Evolutionary conservation across 2,797 vertebrate genomes (phyloP), one percentile per base, ranked within the genome.

Genomic region (Furcifer pardalis): DNA sequence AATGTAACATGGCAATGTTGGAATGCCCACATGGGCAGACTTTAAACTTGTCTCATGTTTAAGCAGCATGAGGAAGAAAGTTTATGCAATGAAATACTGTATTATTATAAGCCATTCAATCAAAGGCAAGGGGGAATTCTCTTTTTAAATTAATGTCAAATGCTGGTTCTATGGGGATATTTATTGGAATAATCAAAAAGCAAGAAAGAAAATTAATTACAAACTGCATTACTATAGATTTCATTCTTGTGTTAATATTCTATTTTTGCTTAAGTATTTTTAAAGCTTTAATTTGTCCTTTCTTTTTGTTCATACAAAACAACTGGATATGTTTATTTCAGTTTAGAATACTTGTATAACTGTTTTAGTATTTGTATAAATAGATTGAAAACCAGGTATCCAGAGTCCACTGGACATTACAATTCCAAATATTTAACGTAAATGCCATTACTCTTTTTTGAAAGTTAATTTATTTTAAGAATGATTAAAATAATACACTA

Each of bases 111-210:
- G 9, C 52, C 52, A 40, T 84, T 25, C 25, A 68, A 4, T 73
- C 86, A 82, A 88, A 87, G 71, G 30, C 0, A 0, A 15, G 27
- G 21, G 81, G 46, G 30, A 82, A 52, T 69, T 83, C 23, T 1
- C 1, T 63, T 91, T 89, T 30, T 81, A 81, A 84, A 92, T 52
- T 44, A 85, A 49, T 17, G 76, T 27, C 42, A 90, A 73, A 82
- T 15, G 56, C 37, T 2, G 59, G 25, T 74, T 25, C 9, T 71
- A 68, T 17, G 42, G 40, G 60, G 25, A 56, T 84, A 85, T 37
- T 0, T 69, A 42, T 65, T 63, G 59, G 73, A 77, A n/a, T 71
- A 80, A 44, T 27, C 12, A 63, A 46, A 79, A 86, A 84, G 37
- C 66, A 69, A n/a, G 19, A 44, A 44, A 83, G 5, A 15, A 87